Evolutionary conservation across 2,797 vertebrate genomes (phyloP), one percentile per base, ranked within the genome.

Genomic region (Arrhamphus sclerolepis): DNA sequence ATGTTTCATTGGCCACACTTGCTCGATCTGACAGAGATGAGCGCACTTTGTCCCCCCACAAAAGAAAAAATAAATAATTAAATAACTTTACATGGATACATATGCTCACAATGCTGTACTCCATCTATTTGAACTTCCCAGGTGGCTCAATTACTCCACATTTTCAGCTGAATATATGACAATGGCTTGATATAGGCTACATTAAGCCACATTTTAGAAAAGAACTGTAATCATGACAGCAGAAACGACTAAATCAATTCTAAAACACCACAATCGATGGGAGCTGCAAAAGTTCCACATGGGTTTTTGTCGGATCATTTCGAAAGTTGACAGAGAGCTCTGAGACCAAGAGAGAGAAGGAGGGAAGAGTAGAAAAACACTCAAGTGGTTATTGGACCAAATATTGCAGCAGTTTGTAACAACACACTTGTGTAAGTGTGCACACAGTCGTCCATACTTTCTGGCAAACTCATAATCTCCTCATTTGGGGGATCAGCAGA

Each of bases 221-320:
- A 62, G 61, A 75, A 63, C 80, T 68, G 65, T 49, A 64, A 78
- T 73, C 79, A 46, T 59, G 56, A 65, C 70, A 40, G 62, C 61
- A 76, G 58, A 78, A 82, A 83, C 63, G 73, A 80, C 76, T 51
- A 83, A 83, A 85, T 86, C 78, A 84, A 81, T 84, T 59, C 60
- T 75, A 63, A 72, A 81, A 86, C 70, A 66, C 55, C 65, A 5
- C 56, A 74, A 84, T 81, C 74, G 40, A 89, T 87, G 71, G 43
- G 21, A 56, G 64, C 41, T 20, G 38, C 63, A 70, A 61, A 75
- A 62, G 57, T 77, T 75, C 56, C 52, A 60, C 66, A 34, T 50
- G 17, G 41, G 42, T 66, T 77, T 72, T 77, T 54, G 72, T 68
- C 60, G 53, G 66, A 79, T 76, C 47, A 24, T 55, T 57, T 72